Base-by-base conservation (phyloP, 2,113 vertebrate genomes). In the Xenotilapia caudafasciata region DNA sequence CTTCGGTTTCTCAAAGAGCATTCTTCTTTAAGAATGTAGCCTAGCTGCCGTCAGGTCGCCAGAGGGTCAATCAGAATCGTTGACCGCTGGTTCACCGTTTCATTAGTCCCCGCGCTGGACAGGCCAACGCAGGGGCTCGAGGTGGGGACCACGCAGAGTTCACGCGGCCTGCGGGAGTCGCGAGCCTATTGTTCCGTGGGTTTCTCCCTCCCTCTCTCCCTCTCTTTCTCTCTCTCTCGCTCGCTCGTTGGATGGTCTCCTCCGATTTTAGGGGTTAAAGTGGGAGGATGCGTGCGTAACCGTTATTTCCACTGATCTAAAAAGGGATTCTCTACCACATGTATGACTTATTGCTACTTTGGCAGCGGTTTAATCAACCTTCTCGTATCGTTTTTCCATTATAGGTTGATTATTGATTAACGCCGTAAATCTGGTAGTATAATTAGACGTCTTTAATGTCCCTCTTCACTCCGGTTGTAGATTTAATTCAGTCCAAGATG, bases 21-120 rank as follows among this genome's bases (percentile, higher is more conserved):
- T 96, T 96, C 95, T 95, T 96, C 88, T 86, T 8, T 47, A 35
- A 91, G 93, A 92, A 92, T 93, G 94, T 93, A 91, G 81, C 94
- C 95, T 96, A 95, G 95, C 94, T 94, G 95, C 94, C 82, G 73
- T 45, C 88, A 33, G 95, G 95, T 96, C 95, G 94, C 80, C 2
- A 0, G 82, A 84, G 95, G 95, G 95, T 96, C 95, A 96, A 60
- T 82, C 94, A 86, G 89, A 91, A 94, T 56, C 94, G 88, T 92
- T 95, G 94, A 95, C 95, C 95, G 94, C 92, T 85, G 92, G 12
- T 82, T 96, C 95, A 96, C 94, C 93, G 93, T 88, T 92, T 75
- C 94, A 95, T 94, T 89, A 95, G 94, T 94, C 92, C 95, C 91
- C 55, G 87, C 80, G 86, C 92, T 92, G 95, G 93, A 94, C 94